Evolutionary conservation across 2,797 vertebrate species (phyloP).

Genomic region (Crenichthys baileyi): DNA sequence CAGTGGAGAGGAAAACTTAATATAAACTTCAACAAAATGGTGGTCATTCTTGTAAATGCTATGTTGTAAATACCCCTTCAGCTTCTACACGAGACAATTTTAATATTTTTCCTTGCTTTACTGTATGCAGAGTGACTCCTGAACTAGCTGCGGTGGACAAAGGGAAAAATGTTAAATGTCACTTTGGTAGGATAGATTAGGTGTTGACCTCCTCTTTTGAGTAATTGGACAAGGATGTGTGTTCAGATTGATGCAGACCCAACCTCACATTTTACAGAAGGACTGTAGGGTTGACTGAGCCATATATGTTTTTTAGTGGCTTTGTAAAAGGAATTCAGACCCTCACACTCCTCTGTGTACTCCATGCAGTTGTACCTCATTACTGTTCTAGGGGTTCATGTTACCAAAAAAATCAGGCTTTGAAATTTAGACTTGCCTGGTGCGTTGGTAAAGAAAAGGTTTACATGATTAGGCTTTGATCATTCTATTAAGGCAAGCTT

Average conservation of each 20-base stretch:
- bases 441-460: slow-evolving; percentile 41
- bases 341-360: background rate
- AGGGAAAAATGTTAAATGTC: background rate
- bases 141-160: too few species aligned
- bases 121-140: too few species aligned
- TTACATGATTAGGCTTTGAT: slow-evolving; percentile 61
- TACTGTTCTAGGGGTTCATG: slow-evolving; percentile 13
- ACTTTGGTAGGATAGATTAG: background rate
- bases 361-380: slow-evolving; percentile 1
- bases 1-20: too few species aligned
- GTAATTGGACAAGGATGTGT: background rate
- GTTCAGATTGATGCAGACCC: slow-evolving; percentile 4
- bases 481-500: slow-evolving; percentile 25
- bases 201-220: background rate
- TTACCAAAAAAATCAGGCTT: slow-evolving; percentile 11
- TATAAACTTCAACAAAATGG: too few species aligned
- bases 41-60: too few species aligned
- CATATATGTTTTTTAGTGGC: slow-evolving; percentile 3
- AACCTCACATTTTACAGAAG: slow-evolving; percentile 2
- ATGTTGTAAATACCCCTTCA: too few species aligned
- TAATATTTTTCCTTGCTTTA: too few species aligned
- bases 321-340: background rate
- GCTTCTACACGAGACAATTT: too few species aligned
- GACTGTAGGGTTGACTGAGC: slow-evolving; percentile 1
- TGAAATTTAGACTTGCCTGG: slow-evolving; percentile 31